Percentiles rank a stretch among this genome's conserved stretches.
Evolutionary conservation across 2,797 vertebrate species (phyloP).

Genomic region (Siniperca scherzeri): DNA sequence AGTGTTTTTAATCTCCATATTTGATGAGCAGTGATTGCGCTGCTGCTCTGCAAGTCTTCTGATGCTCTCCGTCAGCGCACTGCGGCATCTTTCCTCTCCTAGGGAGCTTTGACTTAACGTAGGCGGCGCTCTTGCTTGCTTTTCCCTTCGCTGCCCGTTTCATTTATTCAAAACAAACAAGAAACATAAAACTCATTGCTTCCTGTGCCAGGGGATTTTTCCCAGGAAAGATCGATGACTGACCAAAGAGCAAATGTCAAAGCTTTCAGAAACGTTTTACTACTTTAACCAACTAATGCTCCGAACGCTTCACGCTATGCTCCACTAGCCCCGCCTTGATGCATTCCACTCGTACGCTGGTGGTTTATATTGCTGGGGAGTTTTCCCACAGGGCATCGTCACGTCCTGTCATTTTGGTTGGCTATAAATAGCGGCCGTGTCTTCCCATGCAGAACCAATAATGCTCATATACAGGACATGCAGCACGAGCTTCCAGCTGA

Average conservation of each 20-base stretch:
- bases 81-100: neutral
- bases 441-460: constrained; percentile 46
- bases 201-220: constrained; percentile 37
- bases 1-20: neutral
- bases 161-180: constrained; percentile 42
- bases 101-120: neutral
- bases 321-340: constrained; percentile 7
- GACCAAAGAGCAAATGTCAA: neutral
- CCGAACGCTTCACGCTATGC: neutral
- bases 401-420: constrained; percentile 58
- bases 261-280: neutral
- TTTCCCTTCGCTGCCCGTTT: neutral
- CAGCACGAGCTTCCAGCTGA: constrained; percentile 11
- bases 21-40: neutral
- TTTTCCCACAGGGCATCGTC: constrained; percentile 57
- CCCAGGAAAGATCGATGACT: neutral
- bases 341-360: constrained; percentile 30
- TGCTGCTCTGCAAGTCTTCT: neutral
- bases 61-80: neutral
- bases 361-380: constrained; percentile 41
- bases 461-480: constrained; percentile 11
- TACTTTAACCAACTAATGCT: neutral
- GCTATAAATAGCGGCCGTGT: constrained; percentile 57
- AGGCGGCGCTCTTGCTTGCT: neutral
- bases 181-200: constrained; percentile 36